Evolutionary conservation across 1,140 invertebrate genomes (phyloP), one percentile per base, ranked within the genome.

Genomic region (Olivierus martensii): DNA sequence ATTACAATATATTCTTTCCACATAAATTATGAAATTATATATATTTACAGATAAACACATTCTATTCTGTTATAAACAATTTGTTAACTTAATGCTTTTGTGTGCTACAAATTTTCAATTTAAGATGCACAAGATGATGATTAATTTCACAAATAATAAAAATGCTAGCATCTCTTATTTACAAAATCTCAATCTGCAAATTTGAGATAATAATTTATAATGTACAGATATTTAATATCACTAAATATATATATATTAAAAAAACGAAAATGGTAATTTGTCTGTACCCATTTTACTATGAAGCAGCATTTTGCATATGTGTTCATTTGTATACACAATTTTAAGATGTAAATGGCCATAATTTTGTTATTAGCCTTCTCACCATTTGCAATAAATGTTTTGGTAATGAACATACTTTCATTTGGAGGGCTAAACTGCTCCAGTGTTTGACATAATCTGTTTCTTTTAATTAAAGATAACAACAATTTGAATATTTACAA

Each of bases 371-470:
- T 50, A 56, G 49, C 17, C 54, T 21, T 48, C 46, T 49, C 15
- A 56, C 37, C 17, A 56, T 17, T 36, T 49, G 54, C 38, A 51
- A 56, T 37, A 56, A 41, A 17, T 52, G 50, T 34, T 49, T 56
- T 43, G 55, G 55, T 41, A 56, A 46, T 21, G 51, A 43, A 41
- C 55, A 56, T 11, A 56, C 42, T 15, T 52, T 46, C 15, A 56
- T 51, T 43, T 50, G 46, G 17, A 36, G 36, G 3, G 52, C 19
- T 36, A 52, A 45, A 12, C 35, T 46, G 21, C 50, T 46, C 50
- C 55, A 56, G 18, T 56, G 55, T 36, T 41, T 49, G 17, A 56
- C 41, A 43, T 56, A 56, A 52, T 56, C 55, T 56, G 55, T 56
- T 34, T 18, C 21, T 47, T n/a, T 34, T 19, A 12, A 19, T 55